Percentiles rank a stretch among this genome's conserved stretches.
Conservation (phyloP, 1,140 invertebrate species). For the Procambarus virginalis region DNA sequence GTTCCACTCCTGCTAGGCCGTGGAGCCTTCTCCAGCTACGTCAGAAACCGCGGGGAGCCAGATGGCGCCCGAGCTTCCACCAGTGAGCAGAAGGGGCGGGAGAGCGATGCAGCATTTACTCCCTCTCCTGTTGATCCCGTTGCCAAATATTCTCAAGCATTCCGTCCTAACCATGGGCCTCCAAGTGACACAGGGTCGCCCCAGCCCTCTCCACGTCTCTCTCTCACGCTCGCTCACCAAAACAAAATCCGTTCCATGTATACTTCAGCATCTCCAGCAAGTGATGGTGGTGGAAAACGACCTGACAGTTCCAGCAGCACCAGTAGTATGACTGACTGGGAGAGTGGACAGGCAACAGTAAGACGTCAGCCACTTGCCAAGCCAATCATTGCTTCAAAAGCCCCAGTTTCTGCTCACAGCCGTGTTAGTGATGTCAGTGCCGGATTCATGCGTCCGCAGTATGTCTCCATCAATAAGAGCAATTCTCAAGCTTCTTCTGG, state of each 20-base stretch:
- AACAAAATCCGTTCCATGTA: conserved; percentile 73
- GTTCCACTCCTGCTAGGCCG: conserved; percentile 72
- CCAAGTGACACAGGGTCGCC: conserved; percentile 72
- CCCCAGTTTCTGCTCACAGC: conserved; percentile 65
- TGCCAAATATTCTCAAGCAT: conserved; percentile 71
- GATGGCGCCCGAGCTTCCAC: conserved; percentile 82
- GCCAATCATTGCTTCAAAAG: conserved; percentile 74
- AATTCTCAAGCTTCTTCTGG: conserved; percentile 73
- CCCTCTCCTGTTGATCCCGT: conserved; percentile 86
- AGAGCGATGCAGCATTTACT: conserved; percentile 90
- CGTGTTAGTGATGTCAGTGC: conserved; percentile 71
- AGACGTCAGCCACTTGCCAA: conserved; percentile 75
- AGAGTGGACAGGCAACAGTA: conserved; percentile 87
- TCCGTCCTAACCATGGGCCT: conserved; percentile 62
- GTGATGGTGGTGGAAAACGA: conserved; percentile 71
- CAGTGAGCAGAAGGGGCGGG: conserved; percentile 77
- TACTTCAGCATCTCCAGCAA: conserved; percentile 71
- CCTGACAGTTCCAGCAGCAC: conserved; percentile 79
- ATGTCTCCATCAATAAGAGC: conserved; percentile 76
- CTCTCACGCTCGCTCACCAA: conserved; percentile 74
- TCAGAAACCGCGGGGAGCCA: conserved; percentile 90
- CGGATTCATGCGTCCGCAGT: conserved; percentile 74
- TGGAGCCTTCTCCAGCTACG: conserved; percentile 92
- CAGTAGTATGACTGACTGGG: conserved; percentile 86
- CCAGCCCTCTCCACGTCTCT: conserved; percentile 73